Evolutionary conservation across 1,140 invertebrate species (phyloP).

Genomic region (Drosophila funebris): DNA sequence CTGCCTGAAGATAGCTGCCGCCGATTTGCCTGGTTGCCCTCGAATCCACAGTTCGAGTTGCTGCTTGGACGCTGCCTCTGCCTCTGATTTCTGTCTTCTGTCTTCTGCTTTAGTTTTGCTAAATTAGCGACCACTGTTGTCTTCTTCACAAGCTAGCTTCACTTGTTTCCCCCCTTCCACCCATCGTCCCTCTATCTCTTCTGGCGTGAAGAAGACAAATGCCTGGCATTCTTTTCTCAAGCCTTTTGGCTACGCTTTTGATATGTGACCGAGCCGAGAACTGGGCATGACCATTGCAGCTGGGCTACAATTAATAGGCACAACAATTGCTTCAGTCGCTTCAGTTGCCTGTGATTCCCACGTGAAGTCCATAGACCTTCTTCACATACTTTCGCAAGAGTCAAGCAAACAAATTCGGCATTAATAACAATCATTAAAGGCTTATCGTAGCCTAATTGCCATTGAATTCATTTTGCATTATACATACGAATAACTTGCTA

Average conservation of each 20-base stretch:
- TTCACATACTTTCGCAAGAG: slow-evolving; percentile 19
- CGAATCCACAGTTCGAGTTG: slow-evolving; percentile 4
- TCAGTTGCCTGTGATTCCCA: slow-evolving; percentile 49
- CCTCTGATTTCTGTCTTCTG: slow-evolving; percentile 33
- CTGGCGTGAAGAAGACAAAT: slow-evolving; percentile 79
- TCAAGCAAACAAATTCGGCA: slow-evolving; percentile 48
- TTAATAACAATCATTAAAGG: slow-evolving; percentile 64
- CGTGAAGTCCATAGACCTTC: slow-evolving; percentile 44
- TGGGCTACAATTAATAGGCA: slow-evolving; percentile 60
- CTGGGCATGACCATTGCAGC: slow-evolving; percentile 34
- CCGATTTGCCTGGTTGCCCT: slow-evolving; percentile 65
- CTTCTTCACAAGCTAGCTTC: slow-evolving; percentile 6
- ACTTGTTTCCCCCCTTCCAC: background rate
- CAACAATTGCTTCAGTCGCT: slow-evolving; percentile 52
- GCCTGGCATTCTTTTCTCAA: slow-evolving; percentile 76
- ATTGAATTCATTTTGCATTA: slow-evolving; percentile 61
- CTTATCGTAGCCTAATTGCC: slow-evolving; percentile 62
- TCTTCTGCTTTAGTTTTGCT: slow-evolving; percentile 72
- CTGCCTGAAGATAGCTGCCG: slow-evolving; percentile 38
- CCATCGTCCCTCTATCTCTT: background rate
- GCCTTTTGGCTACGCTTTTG: slow-evolving; percentile 77
- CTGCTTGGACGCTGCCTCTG: background rate
- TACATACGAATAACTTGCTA: slow-evolving; percentile 6
- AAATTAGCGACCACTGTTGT: slow-evolving; percentile 56
- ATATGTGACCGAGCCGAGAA: slow-evolving; percentile 58